phyloP scores from a whole-genome alignment of 2,113 vertebrate species.

The Baryphthengus martii region DNA sequence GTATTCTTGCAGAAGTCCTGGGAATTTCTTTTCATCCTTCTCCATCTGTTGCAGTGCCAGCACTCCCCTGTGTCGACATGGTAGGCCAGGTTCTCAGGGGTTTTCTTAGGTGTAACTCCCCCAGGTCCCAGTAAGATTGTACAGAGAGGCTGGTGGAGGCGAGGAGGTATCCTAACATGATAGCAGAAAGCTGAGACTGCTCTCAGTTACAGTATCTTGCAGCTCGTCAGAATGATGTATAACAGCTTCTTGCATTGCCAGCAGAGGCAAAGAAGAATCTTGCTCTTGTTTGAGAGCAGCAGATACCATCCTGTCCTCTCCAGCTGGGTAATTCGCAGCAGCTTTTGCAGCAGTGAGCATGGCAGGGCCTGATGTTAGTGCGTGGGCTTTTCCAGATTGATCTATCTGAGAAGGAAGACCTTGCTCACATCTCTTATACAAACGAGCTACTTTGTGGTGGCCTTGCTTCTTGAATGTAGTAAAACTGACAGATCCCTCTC shows the following conservation, averaged over 20 bases:
- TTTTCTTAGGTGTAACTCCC: neutral
- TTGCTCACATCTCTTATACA: accelerated
- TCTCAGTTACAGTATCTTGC: neutral
- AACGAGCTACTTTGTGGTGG: neutral
- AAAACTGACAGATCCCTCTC: neutral
- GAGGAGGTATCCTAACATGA: accelerated
- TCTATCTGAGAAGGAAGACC: neutral
- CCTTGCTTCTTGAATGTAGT: neutral
- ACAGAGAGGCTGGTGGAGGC: neutral
- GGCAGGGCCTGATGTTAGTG: neutral
- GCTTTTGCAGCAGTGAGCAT: neutral
- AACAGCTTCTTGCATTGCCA: neutral
- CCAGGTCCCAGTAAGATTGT: neutral
- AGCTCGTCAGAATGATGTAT: neutral
- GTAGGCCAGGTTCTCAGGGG: accelerated
- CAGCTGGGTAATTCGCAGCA: neutral
- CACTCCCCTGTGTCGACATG: neutral
- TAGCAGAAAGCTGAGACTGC: neutral
- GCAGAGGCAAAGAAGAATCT: neutral
- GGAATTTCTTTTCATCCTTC: neutral
- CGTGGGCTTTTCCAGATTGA: neutral
- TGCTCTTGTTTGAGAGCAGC: neutral
- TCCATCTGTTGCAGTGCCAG: neutral
- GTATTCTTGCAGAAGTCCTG: neutral
- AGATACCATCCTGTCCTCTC: neutral